These are phyloP conservation scores for Drosophila greeni DNA, from an alignment of 2,888 invertebrate genomes.

Conservation along the genomic window DNA sequence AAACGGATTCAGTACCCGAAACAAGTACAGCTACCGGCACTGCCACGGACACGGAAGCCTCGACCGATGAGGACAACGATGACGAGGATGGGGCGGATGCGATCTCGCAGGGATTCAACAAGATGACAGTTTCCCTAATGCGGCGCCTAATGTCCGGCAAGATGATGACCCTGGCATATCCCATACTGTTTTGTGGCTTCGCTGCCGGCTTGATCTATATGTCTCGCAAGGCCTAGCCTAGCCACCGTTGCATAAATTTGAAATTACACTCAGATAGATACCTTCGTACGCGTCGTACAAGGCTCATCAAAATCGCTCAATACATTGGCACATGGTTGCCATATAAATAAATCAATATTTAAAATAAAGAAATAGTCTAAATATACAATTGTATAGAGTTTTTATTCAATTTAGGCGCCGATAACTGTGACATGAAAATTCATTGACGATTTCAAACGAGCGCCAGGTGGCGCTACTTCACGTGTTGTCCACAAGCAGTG, in stretches of 20 bases:
- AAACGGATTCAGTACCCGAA: neutral
- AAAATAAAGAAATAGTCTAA: constrained; percentile 32
- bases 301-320: constrained; percentile 29
- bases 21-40: neutral
- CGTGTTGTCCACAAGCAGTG: neutral
- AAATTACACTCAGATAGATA: no score
- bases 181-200: constrained; percentile 57
- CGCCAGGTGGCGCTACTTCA: constrained; percentile 3
- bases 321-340: constrained; percentile 25
- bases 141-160: constrained; percentile 30
- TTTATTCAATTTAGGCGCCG: constrained; percentile 6
- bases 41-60: neutral
- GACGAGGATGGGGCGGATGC: neutral
- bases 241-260: neutral
- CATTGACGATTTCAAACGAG: neutral
- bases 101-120: neutral
- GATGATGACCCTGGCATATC: constrained; percentile 44
- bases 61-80: constrained; percentile 7
- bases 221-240: constrained; percentile 58
- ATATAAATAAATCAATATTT: constrained; percentile 47
- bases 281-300: neutral
- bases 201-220: constrained; percentile 56
- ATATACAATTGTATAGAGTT: neutral
- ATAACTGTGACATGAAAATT: neutral
- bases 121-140: constrained; percentile 26